phyloP scores from a whole-genome alignment of 2,888 invertebrate species.

The Ischnura elegans region DNA sequence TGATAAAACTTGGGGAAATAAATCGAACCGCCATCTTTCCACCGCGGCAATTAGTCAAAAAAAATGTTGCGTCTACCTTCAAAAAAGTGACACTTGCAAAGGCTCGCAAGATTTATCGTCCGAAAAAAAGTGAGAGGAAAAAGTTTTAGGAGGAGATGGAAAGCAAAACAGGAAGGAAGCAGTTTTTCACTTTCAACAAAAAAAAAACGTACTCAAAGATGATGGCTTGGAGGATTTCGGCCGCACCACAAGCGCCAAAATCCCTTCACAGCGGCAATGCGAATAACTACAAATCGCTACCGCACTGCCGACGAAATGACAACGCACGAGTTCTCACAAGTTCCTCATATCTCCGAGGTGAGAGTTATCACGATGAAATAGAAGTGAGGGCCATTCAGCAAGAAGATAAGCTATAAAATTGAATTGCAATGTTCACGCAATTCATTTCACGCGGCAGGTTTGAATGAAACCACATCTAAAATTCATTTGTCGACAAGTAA shows the following conservation, averaged over 20 bases:
- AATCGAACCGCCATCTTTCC: slow-evolving; percentile 32
- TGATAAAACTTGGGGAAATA: slow-evolving; percentile 23
- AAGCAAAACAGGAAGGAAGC: slow-evolving; percentile 35
- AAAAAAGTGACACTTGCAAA: slow-evolving; percentile 38
- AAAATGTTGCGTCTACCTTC: slow-evolving; percentile 18
- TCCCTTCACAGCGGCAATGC: neutral
- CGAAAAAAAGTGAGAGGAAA: slow-evolving; percentile 17
- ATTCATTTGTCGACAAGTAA: neutral
- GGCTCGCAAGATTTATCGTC: slow-evolving; percentile 20
- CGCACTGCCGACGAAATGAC: neutral
- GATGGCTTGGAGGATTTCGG: slow-evolving; percentile 15
- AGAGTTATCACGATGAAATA: neutral
- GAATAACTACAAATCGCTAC: slow-evolving; percentile 18
- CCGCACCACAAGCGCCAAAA: neutral
- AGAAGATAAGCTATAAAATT: neutral
- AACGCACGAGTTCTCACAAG: neutral
- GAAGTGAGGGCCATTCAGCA: neutral
- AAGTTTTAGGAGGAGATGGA: neutral
- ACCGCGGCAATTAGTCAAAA: slow-evolving; percentile 35
- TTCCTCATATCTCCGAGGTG: neutral
- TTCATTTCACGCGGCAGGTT: too few species aligned
- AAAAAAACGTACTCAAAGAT: neutral
- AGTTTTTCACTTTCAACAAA: slow-evolving; percentile 14
- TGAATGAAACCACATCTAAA: too few species aligned
- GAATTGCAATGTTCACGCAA: neutral